Base-by-base conservation (phyloP, 2,113 vertebrate species). In the Sitta europaea region DNA sequence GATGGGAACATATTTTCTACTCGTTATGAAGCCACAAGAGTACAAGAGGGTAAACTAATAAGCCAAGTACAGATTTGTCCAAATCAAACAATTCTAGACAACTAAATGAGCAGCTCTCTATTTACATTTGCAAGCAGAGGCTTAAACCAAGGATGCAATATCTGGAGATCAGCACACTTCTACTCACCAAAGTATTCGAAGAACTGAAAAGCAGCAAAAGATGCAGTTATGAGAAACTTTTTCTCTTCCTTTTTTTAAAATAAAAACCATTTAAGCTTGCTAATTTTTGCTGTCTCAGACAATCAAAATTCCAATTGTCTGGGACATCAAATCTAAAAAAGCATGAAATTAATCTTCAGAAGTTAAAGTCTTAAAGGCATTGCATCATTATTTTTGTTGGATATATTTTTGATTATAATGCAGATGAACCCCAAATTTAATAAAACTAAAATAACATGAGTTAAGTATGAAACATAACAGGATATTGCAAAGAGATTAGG, bases 401-500 rank as follows among this genome's bases (percentile, higher is more conserved):
- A 99, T 97, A 97, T 97, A 98, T 98, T 98, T 99, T 98, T 99
- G 98, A 99, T 99, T 98, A 98, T 98, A 98, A 99, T 98, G 97
- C 98, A 99, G 98, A 99, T 98, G 96, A 98, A 98, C 96, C 97
- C 96, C 98, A 98, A 98, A 99, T 98, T 97, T 97, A 99, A 99
- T 99, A 99, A 99, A 97, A 98, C 98, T 98, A 98, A 99, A 99
- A 99, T 97, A 99, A 99, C 98, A 98, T 91, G 94, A 98, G 98
- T 98, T 98, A 99, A 96, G 97, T 97, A 98, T 98, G 98, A 99
- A 99, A 98, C 98, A 99, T 98, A 99, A 99, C 99, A 99, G 99
- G 99, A 99, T 99, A 99, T 99, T 99, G 99, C 98, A 97, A 96
- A 94, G 98, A 99, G 99, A 99, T 99, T 99, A 99, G 98, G 98